A percentile compares a stretch with the other conserved stretches of the same genome.
Conservation (phyloP, 2,797 vertebrate species). For the Molothrus aeneus region DNA sequence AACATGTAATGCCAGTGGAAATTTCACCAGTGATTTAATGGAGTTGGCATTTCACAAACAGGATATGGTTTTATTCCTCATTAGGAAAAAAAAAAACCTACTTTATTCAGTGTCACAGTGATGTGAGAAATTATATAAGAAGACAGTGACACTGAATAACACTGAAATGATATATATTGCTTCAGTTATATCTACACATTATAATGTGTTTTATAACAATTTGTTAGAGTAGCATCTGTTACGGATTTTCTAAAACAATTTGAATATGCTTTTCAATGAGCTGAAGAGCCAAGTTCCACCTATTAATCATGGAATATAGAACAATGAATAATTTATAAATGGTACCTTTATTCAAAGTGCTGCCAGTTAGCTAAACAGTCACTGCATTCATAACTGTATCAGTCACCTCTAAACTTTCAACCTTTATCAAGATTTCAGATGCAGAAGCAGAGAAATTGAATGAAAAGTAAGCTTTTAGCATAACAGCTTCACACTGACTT, state of each 20-base stretch:
- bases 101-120: constrained; percentile 29
- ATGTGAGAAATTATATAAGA: constrained; percentile 28
- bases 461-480: neutral
- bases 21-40: neutral
- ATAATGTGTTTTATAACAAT: constrained; percentile 50
- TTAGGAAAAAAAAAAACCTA: neutral
- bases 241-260: neutral
- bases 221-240: constrained; percentile 60
- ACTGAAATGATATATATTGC: constrained; percentile 43
- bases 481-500: constrained; percentile 18
- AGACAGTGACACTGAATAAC: constrained; percentile 38
- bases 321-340: constrained; percentile 67
- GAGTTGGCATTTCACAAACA: neutral
- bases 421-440: constrained; percentile 28
- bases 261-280: constrained; percentile 36
- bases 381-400: constrained; percentile 18
- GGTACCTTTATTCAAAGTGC: constrained; percentile 53
- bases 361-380: constrained; percentile 58
- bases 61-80: neutral
- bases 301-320: constrained; percentile 50
- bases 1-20: neutral
- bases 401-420: constrained; percentile 49
- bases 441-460: neutral
- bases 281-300: neutral
- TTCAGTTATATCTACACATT: constrained; percentile 33